Percentiles rank a stretch among this genome's conserved stretches.
phyloP scores from a whole-genome alignment of 1,140 invertebrate genomes.

The Phocides pigmalion region DNA sequence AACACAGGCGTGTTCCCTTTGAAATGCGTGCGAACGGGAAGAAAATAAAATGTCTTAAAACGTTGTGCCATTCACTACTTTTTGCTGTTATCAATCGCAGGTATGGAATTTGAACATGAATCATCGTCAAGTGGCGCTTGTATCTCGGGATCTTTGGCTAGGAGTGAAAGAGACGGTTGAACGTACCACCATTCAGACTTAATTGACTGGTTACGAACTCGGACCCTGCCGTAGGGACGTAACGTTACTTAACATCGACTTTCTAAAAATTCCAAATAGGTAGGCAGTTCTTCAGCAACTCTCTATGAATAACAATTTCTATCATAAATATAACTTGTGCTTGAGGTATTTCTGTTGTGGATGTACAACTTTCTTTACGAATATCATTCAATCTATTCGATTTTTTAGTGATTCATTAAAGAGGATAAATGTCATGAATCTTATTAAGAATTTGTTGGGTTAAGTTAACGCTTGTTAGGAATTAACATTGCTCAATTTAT shows the following conservation, averaged over 20 bases:
- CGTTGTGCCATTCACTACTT: constrained; percentile 69
- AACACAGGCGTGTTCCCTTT: constrained; percentile 36
- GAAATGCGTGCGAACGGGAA: constrained; percentile 45
- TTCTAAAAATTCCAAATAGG: constrained; percentile 75
- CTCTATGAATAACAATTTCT: constrained; percentile 66
- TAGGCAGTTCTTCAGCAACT: constrained; percentile 57
- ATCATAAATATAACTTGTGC: constrained; percentile 48
- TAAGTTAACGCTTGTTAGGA: neutral
- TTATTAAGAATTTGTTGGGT: neutral
- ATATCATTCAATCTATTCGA: neutral
- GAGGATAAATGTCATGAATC: constrained; percentile 1
- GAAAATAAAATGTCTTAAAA: constrained; percentile 61
- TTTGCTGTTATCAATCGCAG: constrained; percentile 80
- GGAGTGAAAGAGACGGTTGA: constrained; percentile 71
- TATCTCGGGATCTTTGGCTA: constrained; percentile 58
- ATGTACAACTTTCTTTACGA: constrained; percentile 24
- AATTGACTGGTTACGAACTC: constrained; percentile 81
- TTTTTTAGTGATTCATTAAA: neutral
- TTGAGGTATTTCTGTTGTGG: constrained; percentile 34
- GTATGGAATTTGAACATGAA: constrained; percentile 79
- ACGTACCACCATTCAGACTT: constrained; percentile 78
- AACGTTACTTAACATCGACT: constrained; percentile 75
- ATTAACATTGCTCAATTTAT: constrained; percentile 19
- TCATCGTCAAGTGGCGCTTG: constrained; percentile 80
- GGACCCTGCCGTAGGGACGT: constrained; percentile 78